Conservation (phyloP, 2,888 invertebrate genomes). For the Dastarcus helophoroides region DNA sequence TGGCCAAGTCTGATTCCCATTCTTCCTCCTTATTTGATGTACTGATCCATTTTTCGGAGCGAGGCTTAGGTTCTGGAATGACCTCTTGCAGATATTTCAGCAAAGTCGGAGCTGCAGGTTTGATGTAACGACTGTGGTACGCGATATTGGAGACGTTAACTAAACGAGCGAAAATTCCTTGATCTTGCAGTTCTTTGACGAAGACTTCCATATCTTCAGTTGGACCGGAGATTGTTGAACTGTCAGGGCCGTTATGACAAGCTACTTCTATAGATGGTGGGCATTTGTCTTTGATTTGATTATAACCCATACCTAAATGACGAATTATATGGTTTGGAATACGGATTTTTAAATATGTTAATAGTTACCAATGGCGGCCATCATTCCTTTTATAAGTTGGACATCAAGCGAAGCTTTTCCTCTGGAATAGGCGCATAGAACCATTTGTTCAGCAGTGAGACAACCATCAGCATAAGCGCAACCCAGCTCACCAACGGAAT, state of each 20-base stretch:
- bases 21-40: constrained; percentile 49
- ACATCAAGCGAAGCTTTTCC: constrained; percentile 65
- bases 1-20: constrained; percentile 46
- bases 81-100: constrained; percentile 37
- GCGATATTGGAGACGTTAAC: constrained; percentile 82
- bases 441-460: constrained; percentile 76
- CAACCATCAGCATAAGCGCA: constrained; percentile 94
- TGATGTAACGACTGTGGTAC: constrained; percentile 78
- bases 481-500: constrained; percentile 89
- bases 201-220: constrained; percentile 48
- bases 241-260: constrained; percentile 68
- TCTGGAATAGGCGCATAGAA: constrained; percentile 72
- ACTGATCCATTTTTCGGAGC: constrained; percentile 53
- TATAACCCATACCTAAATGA: constrained; percentile 33
- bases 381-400: constrained; percentile 60
- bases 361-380: constrained; percentile 72
- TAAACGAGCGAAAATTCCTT: constrained; percentile 69
- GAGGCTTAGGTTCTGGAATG: constrained; percentile 37
- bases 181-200: constrained; percentile 45
- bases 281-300: constrained; percentile 49
- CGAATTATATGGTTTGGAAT: neutral
- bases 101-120: constrained; percentile 36
- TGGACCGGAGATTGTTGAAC: constrained; percentile 70
- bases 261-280: constrained; percentile 61
- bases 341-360: neutral